phyloP scores from a whole-genome alignment of 92 coral and sea anemone genomes.

The Epizoanthus illoricatus region DNA sequence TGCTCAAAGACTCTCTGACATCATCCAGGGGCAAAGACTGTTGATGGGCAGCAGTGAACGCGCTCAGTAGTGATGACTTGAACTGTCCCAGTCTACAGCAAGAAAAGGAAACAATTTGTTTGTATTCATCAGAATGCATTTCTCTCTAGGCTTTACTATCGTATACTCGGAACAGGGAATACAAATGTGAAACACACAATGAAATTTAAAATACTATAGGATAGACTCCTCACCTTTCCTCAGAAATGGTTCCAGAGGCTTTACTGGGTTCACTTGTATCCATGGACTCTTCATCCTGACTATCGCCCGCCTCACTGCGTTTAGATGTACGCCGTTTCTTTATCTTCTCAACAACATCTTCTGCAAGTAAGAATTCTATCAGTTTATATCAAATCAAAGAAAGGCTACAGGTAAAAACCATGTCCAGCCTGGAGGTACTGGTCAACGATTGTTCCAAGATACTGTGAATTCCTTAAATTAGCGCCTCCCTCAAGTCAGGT shows the following conservation, averaged over 20 bases:
- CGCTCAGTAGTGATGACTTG: constrained; percentile 66
- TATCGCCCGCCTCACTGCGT: constrained; percentile 52
- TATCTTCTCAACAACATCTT: constrained; percentile 78
- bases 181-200: too few species aligned
- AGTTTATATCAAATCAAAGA: not conserved
- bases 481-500: too few species aligned
- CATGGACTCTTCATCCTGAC: constrained; percentile 66
- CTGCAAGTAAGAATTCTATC: not conserved
- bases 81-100: constrained; percentile 69
- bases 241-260: constrained; percentile 61
- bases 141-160: too few species aligned
- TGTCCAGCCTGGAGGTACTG: not conserved
- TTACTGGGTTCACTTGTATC: constrained; percentile 69
- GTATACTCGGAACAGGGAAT: too few species aligned
- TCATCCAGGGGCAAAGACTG: constrained; percentile 76
- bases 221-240: constrained; percentile 64
- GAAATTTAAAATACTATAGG: too few species aligned
- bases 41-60: constrained; percentile 81
- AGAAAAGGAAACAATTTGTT: not conserved
- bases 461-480: not conserved
- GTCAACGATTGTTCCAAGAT: not conserved
- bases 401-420: not conserved
- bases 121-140: not conserved
- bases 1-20: constrained; percentile 67
- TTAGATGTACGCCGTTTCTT: constrained; percentile 74